phyloP scores from a whole-genome alignment of 2,888 invertebrate species.

The Chrysina gloriosa region DNA sequence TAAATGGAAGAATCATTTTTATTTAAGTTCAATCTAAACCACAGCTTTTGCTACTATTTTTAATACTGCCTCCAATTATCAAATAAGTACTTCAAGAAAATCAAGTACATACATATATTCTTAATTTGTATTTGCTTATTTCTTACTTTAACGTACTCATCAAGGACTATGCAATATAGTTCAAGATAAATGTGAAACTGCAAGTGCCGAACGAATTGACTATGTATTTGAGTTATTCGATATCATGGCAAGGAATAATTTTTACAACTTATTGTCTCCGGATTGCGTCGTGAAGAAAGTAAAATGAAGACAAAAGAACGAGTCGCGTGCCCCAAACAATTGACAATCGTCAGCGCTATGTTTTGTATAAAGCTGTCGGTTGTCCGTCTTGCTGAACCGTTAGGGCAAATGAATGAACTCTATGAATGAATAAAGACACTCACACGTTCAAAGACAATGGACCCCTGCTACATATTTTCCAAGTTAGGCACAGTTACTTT shows the following conservation, averaged over 20 bases:
- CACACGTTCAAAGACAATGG: constrained; percentile 42
- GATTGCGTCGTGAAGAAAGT: constrained; percentile 35
- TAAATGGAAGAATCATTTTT: too few species aligned
- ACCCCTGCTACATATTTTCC: constrained; percentile 32
- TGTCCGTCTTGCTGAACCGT: constrained; percentile 49
- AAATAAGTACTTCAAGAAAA: too few species aligned
- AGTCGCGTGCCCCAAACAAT: constrained; percentile 50
- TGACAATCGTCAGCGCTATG: constrained; percentile 49
- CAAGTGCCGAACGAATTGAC: background rate
- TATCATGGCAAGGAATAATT: constrained; percentile 5
- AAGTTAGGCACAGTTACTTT: constrained; percentile 28
- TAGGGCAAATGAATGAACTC: constrained; percentile 52
- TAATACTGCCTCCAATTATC: too few species aligned
- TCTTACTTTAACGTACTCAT: too few species aligned
- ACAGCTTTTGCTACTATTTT: too few species aligned
- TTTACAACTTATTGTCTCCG: constrained; percentile 38
- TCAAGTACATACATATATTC: too few species aligned
- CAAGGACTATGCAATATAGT: too few species aligned
- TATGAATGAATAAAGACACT: constrained; percentile 43
- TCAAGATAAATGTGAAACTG: background rate
- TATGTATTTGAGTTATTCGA: constrained; percentile 21
- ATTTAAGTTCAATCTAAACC: too few species aligned
- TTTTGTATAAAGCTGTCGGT: constrained; percentile 51
- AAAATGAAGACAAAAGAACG: constrained; percentile 39
- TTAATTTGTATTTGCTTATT: too few species aligned